Conservation (phyloP, 2,888 invertebrate genomes). For the Muschampia staudingeri region DNA sequence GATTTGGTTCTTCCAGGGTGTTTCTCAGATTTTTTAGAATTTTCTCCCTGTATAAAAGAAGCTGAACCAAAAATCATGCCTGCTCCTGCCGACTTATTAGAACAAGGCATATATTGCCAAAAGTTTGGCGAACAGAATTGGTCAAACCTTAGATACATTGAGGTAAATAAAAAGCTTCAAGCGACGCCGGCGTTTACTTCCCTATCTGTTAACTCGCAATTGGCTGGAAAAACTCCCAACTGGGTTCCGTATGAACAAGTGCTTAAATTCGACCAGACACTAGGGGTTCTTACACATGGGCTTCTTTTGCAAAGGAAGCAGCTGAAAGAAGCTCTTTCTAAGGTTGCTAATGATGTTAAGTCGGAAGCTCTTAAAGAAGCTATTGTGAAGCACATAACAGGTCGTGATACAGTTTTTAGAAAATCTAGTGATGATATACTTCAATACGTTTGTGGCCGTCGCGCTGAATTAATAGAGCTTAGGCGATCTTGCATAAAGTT, state of each 20-base stretch:
- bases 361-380: constrained; percentile 30
- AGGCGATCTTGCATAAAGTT: too few relatives aligned
- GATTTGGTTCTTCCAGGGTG: too few relatives aligned
- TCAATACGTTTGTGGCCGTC: background rate
- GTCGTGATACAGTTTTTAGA: constrained; percentile 25
- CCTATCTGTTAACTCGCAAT: constrained; percentile 18
- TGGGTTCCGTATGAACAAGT: constrained; percentile 30
- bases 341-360: constrained; percentile 15
- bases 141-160: background rate
- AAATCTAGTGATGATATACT: background rate
- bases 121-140: constrained; percentile 10
- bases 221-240: constrained; percentile 23
- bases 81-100: constrained; percentile 21
- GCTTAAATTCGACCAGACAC: constrained; percentile 12
- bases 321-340: constrained; percentile 29
- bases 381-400: constrained; percentile 38
- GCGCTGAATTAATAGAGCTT: too few relatives aligned
- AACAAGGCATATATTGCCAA: constrained; percentile 29
- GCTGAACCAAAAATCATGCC: constrained; percentile 31
- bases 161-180: constrained; percentile 15
- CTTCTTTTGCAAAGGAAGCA: constrained; percentile 39
- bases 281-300: constrained; percentile 13
- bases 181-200: constrained; percentile 17
- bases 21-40: constrained; percentile 3
- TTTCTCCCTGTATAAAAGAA: constrained; percentile 28